Base-by-base conservation (phyloP, 2,797 vertebrate genomes). In the Scarus forsteni region DNA sequence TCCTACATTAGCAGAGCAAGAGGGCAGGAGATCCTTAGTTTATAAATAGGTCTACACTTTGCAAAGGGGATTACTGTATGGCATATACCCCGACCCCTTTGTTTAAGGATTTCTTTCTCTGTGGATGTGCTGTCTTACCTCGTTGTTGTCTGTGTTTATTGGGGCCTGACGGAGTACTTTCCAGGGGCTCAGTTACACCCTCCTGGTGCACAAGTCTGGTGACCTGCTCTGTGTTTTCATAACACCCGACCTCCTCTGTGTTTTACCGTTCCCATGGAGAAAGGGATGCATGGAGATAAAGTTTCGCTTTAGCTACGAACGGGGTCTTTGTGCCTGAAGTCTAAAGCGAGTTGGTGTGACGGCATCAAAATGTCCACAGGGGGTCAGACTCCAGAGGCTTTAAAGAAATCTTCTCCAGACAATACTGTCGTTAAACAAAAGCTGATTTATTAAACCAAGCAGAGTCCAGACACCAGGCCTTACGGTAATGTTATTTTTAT, bases 1-100 rank as follows among this genome's bases (percentile, higher is more conserved):
- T 85, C 94, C 92, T 93, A 94, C 92, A 94, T 94, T 92, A 92
- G 79, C 76, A 77, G 84, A 89, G 84, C 83, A 88, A 91, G 90
- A 75, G 88, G 80, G 84, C 79, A 61, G 75, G 89, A 90, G 90
- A 91, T 89, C 85, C 81, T 90, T 73, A 62, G 77, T 86, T 82
- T 84, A 86, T 90, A 85, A 92, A 90, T 85, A 81, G 86, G 84
- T 63, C 82, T 85, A 80, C 72, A 89, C 79, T 85, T 88, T 80
- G 79, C 55, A 79, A 75, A 83, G 73, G 84, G 79, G 87, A 91
- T 92, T 92, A 86, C 42, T 69, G 60, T 75, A 81, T 84, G 73
- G 53, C 66, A 77, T 61, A 79, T 68, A 74, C 70, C 63, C 58
- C 18, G 51, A 55, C 70, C 70, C 70, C 85, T 83, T 89, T 79